Evolutionary conservation across 2,797 vertebrate species (phyloP), one percentile per base, ranked within the genome.

Genomic region (Gallinago nigripennis): DNA sequence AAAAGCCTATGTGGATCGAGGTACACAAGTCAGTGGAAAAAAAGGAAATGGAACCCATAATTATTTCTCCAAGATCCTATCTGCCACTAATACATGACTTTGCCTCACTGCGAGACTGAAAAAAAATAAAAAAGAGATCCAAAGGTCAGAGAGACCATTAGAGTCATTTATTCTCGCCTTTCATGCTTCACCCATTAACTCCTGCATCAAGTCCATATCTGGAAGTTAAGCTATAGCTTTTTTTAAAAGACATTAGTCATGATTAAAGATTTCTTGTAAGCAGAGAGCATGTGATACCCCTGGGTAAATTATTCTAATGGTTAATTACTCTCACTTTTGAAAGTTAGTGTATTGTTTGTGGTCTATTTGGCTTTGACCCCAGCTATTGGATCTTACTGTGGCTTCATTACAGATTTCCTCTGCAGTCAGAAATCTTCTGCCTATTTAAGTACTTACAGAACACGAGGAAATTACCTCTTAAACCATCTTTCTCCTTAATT

Each of bases 401-500:
- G 35, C 58, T 86, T 92, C 78, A 65, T 90, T 91, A 95, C 81
- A 91, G 60, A 73, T 78, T 91, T 95, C 75, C 78, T 94, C 51
- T 11, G 3, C 90, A 94, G 68, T 50, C 63, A 94, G 82, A 91
- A 92, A 90, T 83, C 88, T 94, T 95, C 82, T 95, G 33, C 57
- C 60, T 27, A 46, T 88, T 81, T 91, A 76, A 80, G 48, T 91
- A 70, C 71, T 94, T 64, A 89, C 28, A 83, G 85, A 94, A 70
- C 54, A 81, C 0, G 9, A 95, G 92, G 92, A 97, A 97, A 93
- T 92, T 96, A 63, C 82, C 66, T 95, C 79, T 95, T 97, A 79
- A 69, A 79, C 51, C 43, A 93, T 81, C 70, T 60, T 82, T 95
- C 87, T 82, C 82, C 77, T 60, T 95, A 94, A 94, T 96, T 94